Percentiles rank a stretch among this genome's conserved stretches.
Evolutionary conservation across 2,888 invertebrate species (phyloP).

Genomic region (Diaphora mendica): DNA sequence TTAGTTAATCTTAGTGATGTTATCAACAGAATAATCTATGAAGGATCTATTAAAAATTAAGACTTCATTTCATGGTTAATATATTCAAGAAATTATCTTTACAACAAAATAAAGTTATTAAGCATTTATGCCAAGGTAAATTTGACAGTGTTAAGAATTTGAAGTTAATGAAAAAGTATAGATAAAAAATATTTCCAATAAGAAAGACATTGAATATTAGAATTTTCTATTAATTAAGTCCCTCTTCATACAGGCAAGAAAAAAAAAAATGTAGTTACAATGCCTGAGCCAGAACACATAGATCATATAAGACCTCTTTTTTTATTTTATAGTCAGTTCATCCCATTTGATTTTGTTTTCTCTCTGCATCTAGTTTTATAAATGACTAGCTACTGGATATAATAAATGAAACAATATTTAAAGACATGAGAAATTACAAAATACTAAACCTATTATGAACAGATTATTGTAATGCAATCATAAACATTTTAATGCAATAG

Average conservation of each 20-base stretch:
- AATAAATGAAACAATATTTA: not conserved
- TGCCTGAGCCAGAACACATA: too few relatives aligned
- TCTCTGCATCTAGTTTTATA: not conserved
- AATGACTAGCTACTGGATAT: not conserved
- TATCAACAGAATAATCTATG: not conserved
- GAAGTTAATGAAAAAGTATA: not conserved
- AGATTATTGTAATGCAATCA: slow-evolving; percentile 18
- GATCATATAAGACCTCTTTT: not conserved
- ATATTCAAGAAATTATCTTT: not conserved
- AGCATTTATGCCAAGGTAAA: not conserved
- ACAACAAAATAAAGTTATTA: not conserved
- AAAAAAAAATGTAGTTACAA: not conserved
- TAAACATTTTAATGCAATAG: slow-evolving; percentile 20
- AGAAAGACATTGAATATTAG: not conserved
- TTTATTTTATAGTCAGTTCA: not conserved
- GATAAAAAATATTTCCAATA: not conserved
- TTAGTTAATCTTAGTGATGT: not conserved
- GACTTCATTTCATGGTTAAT: not conserved
- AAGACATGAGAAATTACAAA: not conserved
- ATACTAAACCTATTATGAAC: not conserved
- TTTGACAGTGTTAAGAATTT: not conserved
- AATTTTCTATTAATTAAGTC: not conserved
- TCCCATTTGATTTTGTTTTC: not conserved
- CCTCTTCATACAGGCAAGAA: not conserved
- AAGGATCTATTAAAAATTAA: not conserved